These are phyloP conservation scores for Nomia melanderi DNA, from an alignment of 1,140 invertebrate genomes.

Conservation along the genomic window DNA sequence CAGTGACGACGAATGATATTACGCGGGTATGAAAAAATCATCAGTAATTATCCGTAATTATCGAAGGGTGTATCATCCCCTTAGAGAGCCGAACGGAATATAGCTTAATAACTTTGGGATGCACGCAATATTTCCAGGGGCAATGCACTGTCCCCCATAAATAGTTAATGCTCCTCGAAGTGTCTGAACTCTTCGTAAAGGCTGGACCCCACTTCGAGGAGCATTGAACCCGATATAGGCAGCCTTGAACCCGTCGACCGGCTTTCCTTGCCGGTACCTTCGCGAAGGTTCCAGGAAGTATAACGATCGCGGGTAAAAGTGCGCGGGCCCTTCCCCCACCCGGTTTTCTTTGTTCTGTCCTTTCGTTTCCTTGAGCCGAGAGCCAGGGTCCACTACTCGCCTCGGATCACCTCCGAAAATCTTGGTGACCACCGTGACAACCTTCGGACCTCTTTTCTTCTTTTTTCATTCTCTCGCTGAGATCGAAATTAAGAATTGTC, in stretches of 20 bases:
- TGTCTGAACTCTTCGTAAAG: slow-evolving; percentile 33
- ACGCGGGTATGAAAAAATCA: slow-evolving; percentile 4
- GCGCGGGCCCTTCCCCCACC: background rate
- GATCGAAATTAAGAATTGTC: no score
- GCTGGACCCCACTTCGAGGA: slow-evolving; percentile 48
- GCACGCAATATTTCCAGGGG: slow-evolving; percentile 9
- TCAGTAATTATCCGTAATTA: slow-evolving; percentile 2
- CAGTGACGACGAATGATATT: background rate
- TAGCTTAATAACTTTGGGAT: slow-evolving; percentile 9
- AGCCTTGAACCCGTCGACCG: slow-evolving; percentile 66
- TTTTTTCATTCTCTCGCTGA: background rate
- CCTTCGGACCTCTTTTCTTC: background rate
- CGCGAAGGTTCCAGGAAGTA: slow-evolving; percentile 65
- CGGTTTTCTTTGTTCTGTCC: slow-evolving; percentile 44
- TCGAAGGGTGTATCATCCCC: background rate
- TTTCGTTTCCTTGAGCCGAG: slow-evolving; percentile 36
- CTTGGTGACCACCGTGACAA: background rate
- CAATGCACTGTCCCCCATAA: slow-evolving; percentile 38
- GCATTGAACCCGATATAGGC: slow-evolving; percentile 58
- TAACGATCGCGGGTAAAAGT: slow-evolving; percentile 62
- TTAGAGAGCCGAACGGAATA: background rate
- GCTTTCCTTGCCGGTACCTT: slow-evolving; percentile 66
- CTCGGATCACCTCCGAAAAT: slow-evolving; percentile 36
- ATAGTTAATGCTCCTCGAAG: slow-evolving; percentile 50
- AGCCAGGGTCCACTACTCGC: slow-evolving; percentile 47